phyloP scores from a whole-genome alignment of 2,113 vertebrate species.

The Apus apus region DNA sequence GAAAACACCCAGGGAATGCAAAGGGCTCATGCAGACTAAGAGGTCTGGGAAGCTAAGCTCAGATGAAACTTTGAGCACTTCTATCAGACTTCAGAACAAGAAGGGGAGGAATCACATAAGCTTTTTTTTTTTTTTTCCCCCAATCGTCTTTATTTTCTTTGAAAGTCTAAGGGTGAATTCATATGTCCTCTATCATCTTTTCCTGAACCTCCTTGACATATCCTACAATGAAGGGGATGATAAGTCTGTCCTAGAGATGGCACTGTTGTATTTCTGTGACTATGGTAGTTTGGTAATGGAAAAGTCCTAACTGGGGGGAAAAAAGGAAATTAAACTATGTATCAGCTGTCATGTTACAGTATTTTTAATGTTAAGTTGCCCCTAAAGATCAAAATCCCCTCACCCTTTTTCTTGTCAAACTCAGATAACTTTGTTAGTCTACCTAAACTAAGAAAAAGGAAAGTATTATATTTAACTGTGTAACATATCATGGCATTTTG shows the following conservation, averaged over 20 bases:
- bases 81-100: background rate
- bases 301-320: background rate
- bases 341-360: background rate
- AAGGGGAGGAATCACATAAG: rapidly evolving
- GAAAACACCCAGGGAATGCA: background rate
- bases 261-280: conserved; percentile 63
- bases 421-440: conserved; percentile 62
- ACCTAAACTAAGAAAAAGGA: conserved; percentile 24
- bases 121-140: background rate
- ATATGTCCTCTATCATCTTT: background rate
- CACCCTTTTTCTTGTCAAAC: conserved; percentile 36
- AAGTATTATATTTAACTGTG: conserved; percentile 26
- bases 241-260: conserved; percentile 71
- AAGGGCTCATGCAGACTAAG: background rate
- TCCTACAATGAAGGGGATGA: background rate
- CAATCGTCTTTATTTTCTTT: background rate
- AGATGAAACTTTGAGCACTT: background rate
- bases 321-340: conserved; percentile 30
- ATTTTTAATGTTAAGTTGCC: conserved; percentile 2
- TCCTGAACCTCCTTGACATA: background rate
- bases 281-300: background rate
- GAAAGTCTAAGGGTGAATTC: background rate
- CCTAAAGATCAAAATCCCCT: conserved; percentile 2
- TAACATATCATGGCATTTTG: conserved; percentile 37
- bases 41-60: background rate